Conservation (phyloP, 1,140 invertebrate species). For the Pissodes strobi region DNA sequence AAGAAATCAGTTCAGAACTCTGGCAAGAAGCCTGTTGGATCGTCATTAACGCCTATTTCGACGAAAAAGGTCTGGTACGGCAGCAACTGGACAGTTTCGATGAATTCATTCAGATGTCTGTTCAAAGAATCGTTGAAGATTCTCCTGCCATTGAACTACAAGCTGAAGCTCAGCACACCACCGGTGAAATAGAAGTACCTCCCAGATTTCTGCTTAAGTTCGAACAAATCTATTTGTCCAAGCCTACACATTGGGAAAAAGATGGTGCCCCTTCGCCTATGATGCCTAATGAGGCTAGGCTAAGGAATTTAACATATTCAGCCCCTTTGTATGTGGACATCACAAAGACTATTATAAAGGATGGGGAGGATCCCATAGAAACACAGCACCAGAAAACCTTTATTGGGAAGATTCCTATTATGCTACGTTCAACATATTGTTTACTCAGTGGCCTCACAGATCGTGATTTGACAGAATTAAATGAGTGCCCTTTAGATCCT, state of each 20-base stretch:
- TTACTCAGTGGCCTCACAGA: slow-evolving; percentile 90
- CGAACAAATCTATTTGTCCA: slow-evolving; percentile 98
- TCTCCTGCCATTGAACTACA: slow-evolving; percentile 96
- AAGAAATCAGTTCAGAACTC: slow-evolving; percentile 91
- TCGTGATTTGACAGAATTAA: slow-evolving; percentile 97
- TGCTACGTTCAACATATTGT: slow-evolving; percentile 97
- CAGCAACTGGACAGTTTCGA: slow-evolving; percentile 99
- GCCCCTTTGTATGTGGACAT: slow-evolving; percentile 99
- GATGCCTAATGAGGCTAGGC: slow-evolving; percentile 98
- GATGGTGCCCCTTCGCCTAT: slow-evolving; percentile 97
- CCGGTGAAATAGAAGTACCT: slow-evolving; percentile 90
- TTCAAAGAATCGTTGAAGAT: slow-evolving; percentile 98
- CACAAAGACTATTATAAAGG: slow-evolving; percentile 91
- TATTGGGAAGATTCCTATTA: slow-evolving; percentile 99
- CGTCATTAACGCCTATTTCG: slow-evolving; percentile 98
- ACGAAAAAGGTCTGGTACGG: slow-evolving; percentile 98
- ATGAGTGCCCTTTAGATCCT: slow-evolving; percentile 98
- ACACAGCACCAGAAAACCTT: slow-evolving; percentile 97
- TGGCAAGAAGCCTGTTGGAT: slow-evolving; percentile 99
- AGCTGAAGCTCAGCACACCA: slow-evolving; percentile 94
- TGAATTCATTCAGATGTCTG: slow-evolving; percentile 99
- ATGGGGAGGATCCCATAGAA: slow-evolving; percentile 88
- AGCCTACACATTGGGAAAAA: slow-evolving; percentile 99
- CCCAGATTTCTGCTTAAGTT: slow-evolving; percentile 79
- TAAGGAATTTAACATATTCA: slow-evolving; percentile 90